phyloP scores from a whole-genome alignment of 2,888 invertebrate genomes.

The Dastarcus helophoroides region DNA sequence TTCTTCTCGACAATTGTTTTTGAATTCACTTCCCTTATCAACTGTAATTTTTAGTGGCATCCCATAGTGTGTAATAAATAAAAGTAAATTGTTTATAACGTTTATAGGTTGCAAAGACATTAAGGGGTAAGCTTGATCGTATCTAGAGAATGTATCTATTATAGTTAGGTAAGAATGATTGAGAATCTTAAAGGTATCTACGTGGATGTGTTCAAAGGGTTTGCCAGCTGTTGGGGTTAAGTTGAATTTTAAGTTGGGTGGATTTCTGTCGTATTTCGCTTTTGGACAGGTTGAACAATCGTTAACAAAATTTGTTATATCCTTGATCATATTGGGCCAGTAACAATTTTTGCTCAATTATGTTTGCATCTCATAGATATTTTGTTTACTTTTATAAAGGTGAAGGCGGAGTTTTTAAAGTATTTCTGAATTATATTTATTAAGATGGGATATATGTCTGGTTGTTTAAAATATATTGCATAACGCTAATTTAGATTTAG shows the following conservation, averaged over 20 bases:
- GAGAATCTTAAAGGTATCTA: constrained; percentile 1
- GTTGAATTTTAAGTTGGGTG: constrained; percentile 2
- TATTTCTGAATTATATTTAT: not conserved
- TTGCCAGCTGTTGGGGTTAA: not conserved
- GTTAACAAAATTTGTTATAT: not conserved
- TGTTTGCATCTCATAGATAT: not conserved
- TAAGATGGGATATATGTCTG: not conserved
- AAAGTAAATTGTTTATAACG: constrained; percentile 3
- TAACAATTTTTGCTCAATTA: not conserved
- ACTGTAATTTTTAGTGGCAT: constrained; percentile 1
- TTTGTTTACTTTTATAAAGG: not conserved
- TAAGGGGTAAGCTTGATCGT: constrained; percentile 5
- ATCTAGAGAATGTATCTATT: constrained; percentile 5
- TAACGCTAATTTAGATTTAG: not conserved
- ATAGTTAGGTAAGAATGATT: constrained; percentile 6
- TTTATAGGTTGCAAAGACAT: not conserved
- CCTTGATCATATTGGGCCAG: constrained; percentile 1
- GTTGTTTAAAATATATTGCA: not conserved
- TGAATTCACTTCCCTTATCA: constrained; percentile 5
- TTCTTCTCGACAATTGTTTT: constrained; percentile 3
- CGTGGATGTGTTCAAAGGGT: not conserved
- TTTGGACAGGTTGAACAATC: not conserved
- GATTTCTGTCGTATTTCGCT: constrained; percentile 6
- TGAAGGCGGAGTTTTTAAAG: constrained; percentile 1
- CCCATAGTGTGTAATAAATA: constrained; percentile 5